These are phyloP conservation scores for Helicorthomorpha holstii DNA, from an alignment of 1,140 invertebrate species.

Conservation along the genomic window DNA sequence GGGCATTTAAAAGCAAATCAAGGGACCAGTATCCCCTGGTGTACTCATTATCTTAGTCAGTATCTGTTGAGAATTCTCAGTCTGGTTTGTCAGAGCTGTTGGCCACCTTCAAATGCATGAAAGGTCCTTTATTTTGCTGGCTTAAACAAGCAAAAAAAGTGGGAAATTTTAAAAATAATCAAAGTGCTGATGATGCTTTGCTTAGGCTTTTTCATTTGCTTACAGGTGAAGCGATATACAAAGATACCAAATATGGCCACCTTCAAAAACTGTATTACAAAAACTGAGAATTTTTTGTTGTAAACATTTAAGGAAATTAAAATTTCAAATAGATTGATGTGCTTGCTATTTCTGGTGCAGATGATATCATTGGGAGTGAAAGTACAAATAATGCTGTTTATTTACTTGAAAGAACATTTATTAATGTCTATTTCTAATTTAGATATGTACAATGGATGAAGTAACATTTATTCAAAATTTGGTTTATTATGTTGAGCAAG, in stretches of 20 bases:
- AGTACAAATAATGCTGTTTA: no score
- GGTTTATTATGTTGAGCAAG: constrained; percentile 97
- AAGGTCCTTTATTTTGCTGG: constrained; percentile 95
- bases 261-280: constrained; percentile 40
- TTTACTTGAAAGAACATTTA: background rate
- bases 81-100: no score
- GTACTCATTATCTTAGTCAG: no score
- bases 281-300: background rate
- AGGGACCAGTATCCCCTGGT: no score
- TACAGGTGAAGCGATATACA: constrained; percentile 65
- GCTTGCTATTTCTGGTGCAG: constrained; percentile 87
- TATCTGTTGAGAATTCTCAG: no score
- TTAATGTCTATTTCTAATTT: no score
- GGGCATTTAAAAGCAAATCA: no score
- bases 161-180: constrained; percentile 87
- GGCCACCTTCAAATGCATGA: constrained; percentile 99
- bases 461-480: constrained; percentile 97
- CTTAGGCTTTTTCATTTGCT: constrained; percentile 90
- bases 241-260: constrained; percentile 76
- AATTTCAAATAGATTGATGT: constrained; percentile 70
- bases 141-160: constrained; percentile 77
- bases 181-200: constrained; percentile 71
- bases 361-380: constrained; percentile 83
- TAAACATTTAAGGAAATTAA: no score
- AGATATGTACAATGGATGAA: constrained; percentile 97